Evolutionary conservation across 92 coral and sea anemone genomes (phyloP).

Genomic region (Zoanthus gigantus): DNA sequence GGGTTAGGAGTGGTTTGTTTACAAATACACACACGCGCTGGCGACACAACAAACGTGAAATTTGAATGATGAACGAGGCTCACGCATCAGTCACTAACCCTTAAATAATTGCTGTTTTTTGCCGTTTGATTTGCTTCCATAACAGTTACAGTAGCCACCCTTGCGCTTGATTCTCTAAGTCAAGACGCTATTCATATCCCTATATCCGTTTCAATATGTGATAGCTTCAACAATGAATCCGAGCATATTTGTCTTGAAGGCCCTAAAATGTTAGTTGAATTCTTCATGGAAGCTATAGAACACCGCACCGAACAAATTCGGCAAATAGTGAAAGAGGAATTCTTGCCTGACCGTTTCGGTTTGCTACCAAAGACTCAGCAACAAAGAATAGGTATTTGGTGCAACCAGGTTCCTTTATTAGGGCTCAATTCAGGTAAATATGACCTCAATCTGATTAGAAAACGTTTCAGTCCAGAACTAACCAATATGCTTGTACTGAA

Average conservation of each 20-base stretch:
- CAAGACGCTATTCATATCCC: too few species aligned
- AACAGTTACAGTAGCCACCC: too few species aligned
- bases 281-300: background rate
- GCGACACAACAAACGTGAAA: too few species aligned
- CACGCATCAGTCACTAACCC: too few species aligned
- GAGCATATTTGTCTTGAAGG: background rate
- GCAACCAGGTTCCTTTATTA: slow-evolving; percentile 6
- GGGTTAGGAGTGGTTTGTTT: too few species aligned
- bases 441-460: slow-evolving; percentile 17
- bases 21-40: too few species aligned
- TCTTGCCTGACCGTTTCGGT: background rate
- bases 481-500: background rate
- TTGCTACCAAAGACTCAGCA: background rate
- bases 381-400: background rate
- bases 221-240: background rate
- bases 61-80: too few species aligned
- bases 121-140: too few species aligned
- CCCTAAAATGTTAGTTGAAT: background rate
- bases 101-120: too few species aligned
- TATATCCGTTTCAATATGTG: too few species aligned
- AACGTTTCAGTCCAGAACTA: background rate
- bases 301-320: background rate
- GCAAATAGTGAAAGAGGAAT: background rate
- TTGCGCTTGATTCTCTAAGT: too few species aligned
- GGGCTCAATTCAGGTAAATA: slow-evolving; percentile 38